These are phyloP conservation scores for Lobophora halterata DNA, from an alignment of 2,888 invertebrate genomes.

Conservation along the genomic window DNA sequence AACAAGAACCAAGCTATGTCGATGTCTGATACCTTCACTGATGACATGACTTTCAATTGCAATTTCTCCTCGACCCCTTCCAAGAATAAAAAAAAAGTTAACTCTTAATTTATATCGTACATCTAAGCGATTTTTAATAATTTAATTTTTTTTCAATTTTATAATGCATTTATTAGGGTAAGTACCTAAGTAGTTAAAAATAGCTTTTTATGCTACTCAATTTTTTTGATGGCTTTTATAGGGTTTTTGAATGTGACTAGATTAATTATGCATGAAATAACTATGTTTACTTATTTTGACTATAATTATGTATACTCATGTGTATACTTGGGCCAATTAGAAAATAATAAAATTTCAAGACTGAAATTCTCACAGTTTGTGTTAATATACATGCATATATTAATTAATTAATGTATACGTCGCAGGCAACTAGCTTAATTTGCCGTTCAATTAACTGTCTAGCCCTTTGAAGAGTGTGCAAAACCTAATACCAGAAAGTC, in stretches of 20 bases:
- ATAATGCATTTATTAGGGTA: constrained; percentile 52
- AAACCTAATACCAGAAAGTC: too few species aligned
- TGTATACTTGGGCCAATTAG: constrained; percentile 57
- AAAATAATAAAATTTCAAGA: constrained; percentile 54
- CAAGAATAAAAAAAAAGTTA: constrained; percentile 63
- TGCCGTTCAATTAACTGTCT: too few species aligned
- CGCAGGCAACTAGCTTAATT: too few species aligned
- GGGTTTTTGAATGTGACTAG: constrained; percentile 22
- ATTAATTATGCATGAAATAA: constrained; percentile 54
- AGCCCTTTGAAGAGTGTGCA: too few species aligned
- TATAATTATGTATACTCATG: too few species aligned
- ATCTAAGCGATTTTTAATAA: constrained; percentile 30
- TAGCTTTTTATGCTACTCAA: constrained; percentile 53
- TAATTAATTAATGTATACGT: too few species aligned
- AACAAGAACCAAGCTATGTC: constrained; percentile 65
- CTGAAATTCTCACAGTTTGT: constrained; percentile 35
- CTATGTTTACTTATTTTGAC: constrained; percentile 49
- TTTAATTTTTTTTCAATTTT: constrained; percentile 65
- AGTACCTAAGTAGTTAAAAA: constrained; percentile 39
- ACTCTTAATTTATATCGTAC: constrained; percentile 30
- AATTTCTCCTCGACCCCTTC: constrained; percentile 76
- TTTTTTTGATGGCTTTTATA: constrained; percentile 58
- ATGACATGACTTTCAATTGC: constrained; percentile 70
- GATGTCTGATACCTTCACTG: constrained; percentile 69
- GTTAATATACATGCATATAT: too few species aligned